Evolutionary conservation across 2,888 invertebrate species (phyloP), one percentile per base, ranked within the genome.

Genomic region (Drepanosiphum platanoidis): DNA sequence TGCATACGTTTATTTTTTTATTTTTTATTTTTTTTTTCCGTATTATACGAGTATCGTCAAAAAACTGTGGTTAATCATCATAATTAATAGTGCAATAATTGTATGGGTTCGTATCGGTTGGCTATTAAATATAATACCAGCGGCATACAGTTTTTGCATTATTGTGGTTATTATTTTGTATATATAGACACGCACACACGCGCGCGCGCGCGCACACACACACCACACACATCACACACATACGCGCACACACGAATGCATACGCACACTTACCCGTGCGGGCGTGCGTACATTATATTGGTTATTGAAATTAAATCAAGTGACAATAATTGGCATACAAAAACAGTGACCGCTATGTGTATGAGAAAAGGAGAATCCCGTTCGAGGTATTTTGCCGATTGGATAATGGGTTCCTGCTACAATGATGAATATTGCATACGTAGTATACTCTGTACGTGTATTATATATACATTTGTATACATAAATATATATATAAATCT

Each of bases 231-330:
- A n/a, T n/a, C n/a, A 46, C 22, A 18, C 74, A 13, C 34, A 8
- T 9, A 52, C 52, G 4, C 30, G n/a, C 27, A 58, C 75, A 42
- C 30, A 52, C 75, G 36, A 3, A 5, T 7, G 4, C 22, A 18
- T 1, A n/a, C n/a, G 22, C 34, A 22, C 58, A 58, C 58, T 15
- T 18, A 58, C 58, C 5, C 58, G 18, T 3, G 22, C 58, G 22
- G 5, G 8, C 64, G 9, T 34, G 22, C 32, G n/a, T 0, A 52
- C 18, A 78, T 39, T 66, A 66, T 39, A 66, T 71, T 22, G 70
- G 81, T 81, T 81, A 80, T 70, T 80, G 79, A 80, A 80, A 80
- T 79, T 46, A 79, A 80, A 80, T 81, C 71, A 71, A 39, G 81
- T 81, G 71, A 71, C 81, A 58, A 81, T 81, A 81, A 81, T 81